Evolutionary conservation across 2,113 vertebrate species (phyloP).

Genomic region (Scophthalmus maximus): DNA sequence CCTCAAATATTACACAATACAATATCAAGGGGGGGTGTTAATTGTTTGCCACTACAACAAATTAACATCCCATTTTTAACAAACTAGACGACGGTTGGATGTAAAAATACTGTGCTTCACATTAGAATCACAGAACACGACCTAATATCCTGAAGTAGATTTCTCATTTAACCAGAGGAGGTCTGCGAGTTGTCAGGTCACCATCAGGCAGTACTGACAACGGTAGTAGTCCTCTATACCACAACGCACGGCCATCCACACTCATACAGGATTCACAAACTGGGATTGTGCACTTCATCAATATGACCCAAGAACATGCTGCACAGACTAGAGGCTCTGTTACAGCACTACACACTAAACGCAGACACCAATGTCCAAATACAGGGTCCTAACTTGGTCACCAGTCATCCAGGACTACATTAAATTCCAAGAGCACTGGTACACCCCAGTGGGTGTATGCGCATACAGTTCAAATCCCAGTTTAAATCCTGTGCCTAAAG

Average conservation of each 20-base stretch:
- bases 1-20: slow-evolving; percentile 9
- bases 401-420: slow-evolving; percentile 11
- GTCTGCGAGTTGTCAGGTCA: slow-evolving; percentile 1
- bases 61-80: slow-evolving; percentile 42
- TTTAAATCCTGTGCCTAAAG: slow-evolving; percentile 82
- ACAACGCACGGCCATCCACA: slow-evolving; percentile 63
- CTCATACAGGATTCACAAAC: slow-evolving; percentile 82
- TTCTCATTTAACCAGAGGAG: not conserved
- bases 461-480: slow-evolving; percentile 81
- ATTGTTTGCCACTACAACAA: slow-evolving; percentile 44
- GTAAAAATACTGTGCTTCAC: slow-evolving; percentile 19
- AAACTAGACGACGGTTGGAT: slow-evolving; percentile 34
- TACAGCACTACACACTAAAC: slow-evolving; percentile 28
- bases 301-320: slow-evolving; percentile 43
- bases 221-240: not conserved
- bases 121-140: not conserved
- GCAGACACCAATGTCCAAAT: slow-evolving; percentile 7
- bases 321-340: slow-evolving; percentile 16
- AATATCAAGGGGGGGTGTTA: not conserved
- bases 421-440: slow-evolving; percentile 3
- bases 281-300: slow-evolving; percentile 73
- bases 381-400: not conserved
- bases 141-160: not conserved
- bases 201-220: slow-evolving; percentile 12
- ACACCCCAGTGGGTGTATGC: slow-evolving; percentile 33